Percentiles rank a stretch among this genome's conserved stretches.
Evolutionary conservation across 2,888 invertebrate species (phyloP).

Genomic region (Notocelia uddmanniana): DNA sequence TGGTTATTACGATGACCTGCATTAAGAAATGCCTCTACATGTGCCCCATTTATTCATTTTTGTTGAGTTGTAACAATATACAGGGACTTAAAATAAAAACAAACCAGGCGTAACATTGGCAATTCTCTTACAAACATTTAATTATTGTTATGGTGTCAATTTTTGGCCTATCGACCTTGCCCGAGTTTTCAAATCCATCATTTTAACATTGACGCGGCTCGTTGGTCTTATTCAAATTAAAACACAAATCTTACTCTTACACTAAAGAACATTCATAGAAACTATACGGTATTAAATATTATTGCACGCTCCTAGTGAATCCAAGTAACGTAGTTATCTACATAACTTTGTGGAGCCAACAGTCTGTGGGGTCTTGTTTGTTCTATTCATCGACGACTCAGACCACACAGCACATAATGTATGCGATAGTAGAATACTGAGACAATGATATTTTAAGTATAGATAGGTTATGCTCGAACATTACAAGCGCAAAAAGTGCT

Average conservation of each 20-base stretch:
- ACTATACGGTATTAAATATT: not conserved
- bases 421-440: conserved; percentile 12
- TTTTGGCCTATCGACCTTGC: no score
- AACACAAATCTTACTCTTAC: not conserved
- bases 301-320: conserved; percentile 21
- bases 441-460: no score
- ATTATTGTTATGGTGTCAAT: no score
- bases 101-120: no score
- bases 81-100: no score
- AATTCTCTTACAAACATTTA: no score
- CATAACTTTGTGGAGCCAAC: conserved; percentile 25
- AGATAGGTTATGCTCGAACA: not conserved
- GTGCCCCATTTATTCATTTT: not conserved
- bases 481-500: no score
- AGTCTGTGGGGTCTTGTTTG: conserved; percentile 33
- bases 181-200: no score
- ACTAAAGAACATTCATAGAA: no score
- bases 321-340: conserved; percentile 30
- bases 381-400: conserved; percentile 32
- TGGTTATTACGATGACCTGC: not conserved
- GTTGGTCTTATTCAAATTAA: not conserved
- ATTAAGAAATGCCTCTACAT: not conserved
- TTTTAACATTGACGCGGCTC: no score
- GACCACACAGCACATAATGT: not conserved
- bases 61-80: no score